Base-by-base conservation (phyloP, 2,113 vertebrate genomes). In the Capra hircus region DNA sequence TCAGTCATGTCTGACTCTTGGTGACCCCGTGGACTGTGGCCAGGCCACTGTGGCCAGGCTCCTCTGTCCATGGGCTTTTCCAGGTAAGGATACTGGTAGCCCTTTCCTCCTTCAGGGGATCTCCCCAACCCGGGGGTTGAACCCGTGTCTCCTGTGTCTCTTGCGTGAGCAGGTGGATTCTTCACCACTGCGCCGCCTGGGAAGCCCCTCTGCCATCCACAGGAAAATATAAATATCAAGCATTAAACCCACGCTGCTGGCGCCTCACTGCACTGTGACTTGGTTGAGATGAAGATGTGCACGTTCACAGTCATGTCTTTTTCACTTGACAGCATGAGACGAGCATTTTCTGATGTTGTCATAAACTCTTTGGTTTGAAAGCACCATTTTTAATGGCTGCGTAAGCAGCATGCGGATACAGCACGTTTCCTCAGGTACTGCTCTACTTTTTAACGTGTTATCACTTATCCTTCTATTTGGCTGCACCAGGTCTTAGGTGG, bases 401-500 rank as follows among this genome's bases (percentile, higher is more conserved):
- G n/a, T 40, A 1, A 14, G 21, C 87, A 6, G 67, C 57, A 0
- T 6, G 0, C 0, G 33, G 30, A 21, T 10, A 6, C 19, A 30
- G 12, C 9, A 0, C 0, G 9, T 52, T 36, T 19, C 9, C 57
- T 48, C 57, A 28, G 87, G 71, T 1, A 15, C 52, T 52, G 91
- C 27, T 30, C n/a, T 15, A 2, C 40, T 43, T 27, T 27, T 27
- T 15, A 77, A 7, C 7, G 23, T 27, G 40, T 14, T 43, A 43
- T 43, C 14, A 43, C 23, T 77, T 27, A 43, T 43, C 19, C n/a
- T 77, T 43, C 36, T 43, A 6, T 14, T 43, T 77, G 71, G 71
- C 36, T 43, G 40, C 12, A 21, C 19, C 67, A 13, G n/a, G 67
- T 40, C 19, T 74, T 23, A 23, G 67, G 21, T 12, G 67, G 67